Base-by-base conservation (phyloP, 1,140 invertebrate species). In the Orussus abietinus region DNA sequence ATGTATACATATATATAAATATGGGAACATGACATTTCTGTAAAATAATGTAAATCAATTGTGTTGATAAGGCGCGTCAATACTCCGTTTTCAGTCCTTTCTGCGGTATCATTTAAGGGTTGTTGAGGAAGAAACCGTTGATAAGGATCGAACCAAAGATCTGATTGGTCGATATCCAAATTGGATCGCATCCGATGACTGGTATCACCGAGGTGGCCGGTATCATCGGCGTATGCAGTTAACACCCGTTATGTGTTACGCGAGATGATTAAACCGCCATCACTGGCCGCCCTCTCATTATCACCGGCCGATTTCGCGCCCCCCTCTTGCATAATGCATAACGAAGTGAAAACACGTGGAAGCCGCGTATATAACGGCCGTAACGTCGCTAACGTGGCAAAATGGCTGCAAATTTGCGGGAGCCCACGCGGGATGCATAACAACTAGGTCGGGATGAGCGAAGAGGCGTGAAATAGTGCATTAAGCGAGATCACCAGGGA, bases 261-360 rank as follows among this genome's bases (percentile, higher is more conserved):
- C 42, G 39, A 32, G 53, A 53, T 41, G 53, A 57, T 57, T 56
- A 56, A 57, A 57, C 43, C 44, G 15, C 42, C 46, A 50, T 41
- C 42, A 33, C 42, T 22, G 35, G 31, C 54, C 54, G 53, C 49
- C 53, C 42, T 56, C 49, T 57, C 31, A 57, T 57, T 56, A 56
- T 44, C 46, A 38, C 41, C 21, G 18, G 43, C 25, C 33, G 11
- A 15, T 4, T 21, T 17, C 28, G 1, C 17, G 12, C 20, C 19
- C 21, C 28, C 12, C 13, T 13, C 12, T 40, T 50, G 54, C 54
- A 57, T 53, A 57, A 57, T 53, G 54, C 49, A 57, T 57, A 57
- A 57, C 38, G 19, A 45, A 44, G 54, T 57, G 55, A 57, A 57
- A 57, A 57, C 49, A 57, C 38, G 42, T 49, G 49, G 32, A 53